Evolutionary conservation across 1,140 invertebrate genomes (phyloP).

Genomic region (Solen grandis): DNA sequence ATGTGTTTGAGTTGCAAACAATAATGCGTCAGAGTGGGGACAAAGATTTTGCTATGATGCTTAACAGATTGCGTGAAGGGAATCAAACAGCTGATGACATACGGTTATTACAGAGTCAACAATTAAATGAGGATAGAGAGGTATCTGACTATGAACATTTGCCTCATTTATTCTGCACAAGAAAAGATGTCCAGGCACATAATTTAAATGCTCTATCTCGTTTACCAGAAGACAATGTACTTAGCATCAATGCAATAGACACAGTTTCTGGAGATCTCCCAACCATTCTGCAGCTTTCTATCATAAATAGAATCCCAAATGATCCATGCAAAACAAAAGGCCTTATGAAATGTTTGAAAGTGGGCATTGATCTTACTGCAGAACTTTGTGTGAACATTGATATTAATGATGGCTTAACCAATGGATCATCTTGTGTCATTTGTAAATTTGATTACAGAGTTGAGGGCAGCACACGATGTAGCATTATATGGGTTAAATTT

Average conservation of each 20-base stretch:
- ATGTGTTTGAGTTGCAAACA: conserved; percentile 60
- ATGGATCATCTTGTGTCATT: conserved; percentile 22
- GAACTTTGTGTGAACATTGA: conserved; percentile 24
- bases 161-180: conserved; percentile 19
- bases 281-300: not conserved
- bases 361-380: conserved; percentile 11
- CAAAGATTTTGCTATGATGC: conserved; percentile 54
- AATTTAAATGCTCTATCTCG: not conserved
- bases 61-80: conserved; percentile 53
- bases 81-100: conserved; percentile 36
- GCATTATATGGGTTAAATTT: conserved; percentile 31
- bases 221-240: not conserved
- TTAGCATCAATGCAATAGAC: conserved; percentile 5
- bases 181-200: not conserved
- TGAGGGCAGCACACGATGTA: not conserved
- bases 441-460: conserved; percentile 23
- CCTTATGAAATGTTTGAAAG: not conserved
- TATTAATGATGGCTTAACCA: conserved; percentile 17
- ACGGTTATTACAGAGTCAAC: not conserved
- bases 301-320: conserved; percentile 3
- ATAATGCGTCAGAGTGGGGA: conserved; percentile 66
- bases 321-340: conserved; percentile 1
- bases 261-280: conserved; percentile 19
- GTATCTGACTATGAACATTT: not conserved
- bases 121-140: not conserved